A percentile compares a stretch with the other conserved stretches of the same genome.
Conservation (phyloP, 2,113 vertebrate genomes). For the Macrotis lagotis region DNA sequence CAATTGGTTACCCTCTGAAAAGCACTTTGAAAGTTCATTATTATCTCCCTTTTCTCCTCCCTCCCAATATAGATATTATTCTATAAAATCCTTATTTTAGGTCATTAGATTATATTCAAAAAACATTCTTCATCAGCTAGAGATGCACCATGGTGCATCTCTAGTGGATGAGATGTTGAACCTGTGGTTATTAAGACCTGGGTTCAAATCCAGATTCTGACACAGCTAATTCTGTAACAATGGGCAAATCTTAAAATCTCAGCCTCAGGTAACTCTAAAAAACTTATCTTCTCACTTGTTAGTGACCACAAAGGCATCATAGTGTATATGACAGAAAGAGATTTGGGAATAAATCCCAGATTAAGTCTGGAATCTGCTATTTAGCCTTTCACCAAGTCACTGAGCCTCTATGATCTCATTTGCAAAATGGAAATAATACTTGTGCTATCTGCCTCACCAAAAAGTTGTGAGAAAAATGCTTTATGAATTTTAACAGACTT, state of each 20-base stretch:
- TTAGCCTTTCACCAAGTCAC: background rate
- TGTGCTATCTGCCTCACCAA: background rate
- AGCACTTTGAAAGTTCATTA: background rate
- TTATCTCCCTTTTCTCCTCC: background rate
- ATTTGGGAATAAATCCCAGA: background rate
- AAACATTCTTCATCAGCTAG: background rate
- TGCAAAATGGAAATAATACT: background rate
- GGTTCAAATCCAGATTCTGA: background rate
- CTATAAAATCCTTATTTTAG: constrained; percentile 1
- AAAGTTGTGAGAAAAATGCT: background rate
- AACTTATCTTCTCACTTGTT: background rate
- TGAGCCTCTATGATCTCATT: background rate
- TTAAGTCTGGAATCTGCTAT: background rate
- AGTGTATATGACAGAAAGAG: background rate
- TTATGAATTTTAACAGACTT: background rate
- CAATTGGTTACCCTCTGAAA: background rate
- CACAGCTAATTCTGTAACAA: background rate
- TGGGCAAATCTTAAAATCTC: background rate
- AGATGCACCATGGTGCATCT: background rate
- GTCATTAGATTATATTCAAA: background rate
- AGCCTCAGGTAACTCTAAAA: background rate
- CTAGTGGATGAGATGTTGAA: background rate
- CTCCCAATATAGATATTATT: background rate
- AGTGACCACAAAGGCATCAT: background rate
- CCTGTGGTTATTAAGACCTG: background rate